Percentiles rank a stretch among this genome's conserved stretches.
phyloP scores from a whole-genome alignment of 2,888 invertebrate species.

The Catocala fraxini region DNA sequence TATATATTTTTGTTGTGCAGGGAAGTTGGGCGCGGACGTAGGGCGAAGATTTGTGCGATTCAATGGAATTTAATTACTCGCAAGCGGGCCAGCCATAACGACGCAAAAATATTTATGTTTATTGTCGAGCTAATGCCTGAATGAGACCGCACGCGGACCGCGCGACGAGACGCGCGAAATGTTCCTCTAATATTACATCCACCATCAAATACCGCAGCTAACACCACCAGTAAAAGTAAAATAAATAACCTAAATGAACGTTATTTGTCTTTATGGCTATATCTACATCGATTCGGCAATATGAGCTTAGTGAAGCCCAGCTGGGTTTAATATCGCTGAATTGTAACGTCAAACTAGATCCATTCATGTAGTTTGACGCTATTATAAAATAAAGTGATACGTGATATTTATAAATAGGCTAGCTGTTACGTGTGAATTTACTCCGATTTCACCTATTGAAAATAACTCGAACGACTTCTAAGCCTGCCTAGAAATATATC shows the following conservation, averaged over 20 bases:
- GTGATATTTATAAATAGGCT: too few species aligned
- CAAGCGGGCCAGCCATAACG: slow-evolving; percentile 76
- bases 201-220: not conserved
- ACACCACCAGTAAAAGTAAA: not conserved
- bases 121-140: slow-evolving; percentile 80
- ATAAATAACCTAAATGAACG: slow-evolving; percentile 1
- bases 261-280: too few species aligned
- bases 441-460: too few species aligned
- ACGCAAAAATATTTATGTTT: slow-evolving; percentile 87
- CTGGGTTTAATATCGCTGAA: too few species aligned
- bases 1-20: slow-evolving; percentile 52
- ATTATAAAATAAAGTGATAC: too few species aligned
- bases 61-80: slow-evolving; percentile 86
- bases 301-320: too few species aligned
- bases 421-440: too few species aligned
- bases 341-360: too few species aligned
- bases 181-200: slow-evolving; percentile 25
- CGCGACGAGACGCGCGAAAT: slow-evolving; percentile 47
- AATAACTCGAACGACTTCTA: too few species aligned
- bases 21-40: slow-evolving; percentile 59
- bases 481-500: too few species aligned
- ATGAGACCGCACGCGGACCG: slow-evolving; percentile 74
- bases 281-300: too few species aligned
- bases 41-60: slow-evolving; percentile 84
- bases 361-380: too few species aligned